These are phyloP conservation scores for Seladonia tumulorum DNA, from an alignment of 2,888 invertebrate genomes.

Conservation along the genomic window DNA sequence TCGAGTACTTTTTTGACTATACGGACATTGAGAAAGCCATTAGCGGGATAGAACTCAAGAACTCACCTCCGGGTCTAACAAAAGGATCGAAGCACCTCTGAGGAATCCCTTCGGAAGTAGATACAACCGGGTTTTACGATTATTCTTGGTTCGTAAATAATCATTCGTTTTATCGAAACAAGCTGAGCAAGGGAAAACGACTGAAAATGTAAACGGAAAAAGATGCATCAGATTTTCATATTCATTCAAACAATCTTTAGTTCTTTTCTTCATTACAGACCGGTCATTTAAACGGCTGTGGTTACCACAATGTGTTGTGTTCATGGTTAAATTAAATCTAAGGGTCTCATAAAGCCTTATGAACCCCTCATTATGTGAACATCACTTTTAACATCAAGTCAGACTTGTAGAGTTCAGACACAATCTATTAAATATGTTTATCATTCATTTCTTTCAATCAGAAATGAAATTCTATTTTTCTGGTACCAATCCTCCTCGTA, in stretches of 20 bases:
- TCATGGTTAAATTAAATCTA: too few relatives aligned
- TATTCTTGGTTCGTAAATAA: not conserved
- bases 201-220: not conserved
- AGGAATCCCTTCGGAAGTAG: not conserved
- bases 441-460: not conserved
- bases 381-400: not conserved
- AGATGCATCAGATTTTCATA: not conserved
- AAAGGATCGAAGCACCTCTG: constrained; percentile 2
- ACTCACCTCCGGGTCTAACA: not conserved
- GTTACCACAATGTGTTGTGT: too few relatives aligned
- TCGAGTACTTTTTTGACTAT: not conserved
- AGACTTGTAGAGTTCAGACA: not conserved
- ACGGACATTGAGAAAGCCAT: not conserved
- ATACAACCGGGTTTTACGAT: not conserved
- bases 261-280: not conserved
- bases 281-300: not conserved
- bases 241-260: not conserved
- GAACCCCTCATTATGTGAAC: too few relatives aligned
- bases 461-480: not conserved
- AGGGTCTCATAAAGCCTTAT: too few relatives aligned
- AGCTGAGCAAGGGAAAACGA: not conserved
- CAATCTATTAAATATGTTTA: not conserved
- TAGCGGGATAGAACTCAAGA: constrained; percentile 5
- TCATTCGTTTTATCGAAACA: not conserved
- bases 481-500: not conserved